Percentiles rank a stretch among this genome's conserved stretches.
These are phyloP conservation scores for Choloepus didactylus DNA, from an alignment of 2,797 vertebrate species.

Conservation along the genomic window DNA sequence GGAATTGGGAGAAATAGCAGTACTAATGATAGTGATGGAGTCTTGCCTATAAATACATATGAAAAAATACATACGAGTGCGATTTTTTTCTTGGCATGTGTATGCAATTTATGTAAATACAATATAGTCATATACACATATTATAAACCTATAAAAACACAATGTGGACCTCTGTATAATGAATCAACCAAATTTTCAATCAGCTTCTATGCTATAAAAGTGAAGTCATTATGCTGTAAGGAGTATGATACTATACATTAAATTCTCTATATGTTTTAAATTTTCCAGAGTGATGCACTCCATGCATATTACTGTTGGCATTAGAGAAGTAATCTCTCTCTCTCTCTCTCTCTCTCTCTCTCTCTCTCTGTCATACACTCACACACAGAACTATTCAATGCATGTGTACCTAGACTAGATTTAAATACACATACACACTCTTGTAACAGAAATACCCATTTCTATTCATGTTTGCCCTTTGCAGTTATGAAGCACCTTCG, in stretches of 20 bases:
- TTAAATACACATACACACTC: constrained; percentile 38
- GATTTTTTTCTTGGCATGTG: neutral
- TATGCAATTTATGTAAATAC: neutral
- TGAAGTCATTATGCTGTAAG: neutral
- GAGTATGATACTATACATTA: neutral
- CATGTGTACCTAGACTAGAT: neutral
- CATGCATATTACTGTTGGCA: neutral
- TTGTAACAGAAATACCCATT: constrained; percentile 8
- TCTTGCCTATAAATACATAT: neutral
- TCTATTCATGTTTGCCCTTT: neutral
- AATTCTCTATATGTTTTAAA: neutral
- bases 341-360: neutral
- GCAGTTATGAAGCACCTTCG: neutral
- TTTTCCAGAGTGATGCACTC: neutral
- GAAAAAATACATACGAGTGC: neutral
- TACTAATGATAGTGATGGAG: neutral
- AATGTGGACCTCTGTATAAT: neutral
- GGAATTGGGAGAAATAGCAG: neutral
- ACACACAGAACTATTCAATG: neutral
- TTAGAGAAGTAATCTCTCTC: neutral
- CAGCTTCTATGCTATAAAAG: neutral
- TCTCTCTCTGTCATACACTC: too few relatives aligned
- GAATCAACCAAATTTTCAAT: neutral
- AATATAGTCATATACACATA: neutral
- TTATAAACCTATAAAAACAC: neutral